These are phyloP conservation scores for Athripsodes cinereus DNA, from an alignment of 2,888 invertebrate species.

Conservation along the genomic window DNA sequence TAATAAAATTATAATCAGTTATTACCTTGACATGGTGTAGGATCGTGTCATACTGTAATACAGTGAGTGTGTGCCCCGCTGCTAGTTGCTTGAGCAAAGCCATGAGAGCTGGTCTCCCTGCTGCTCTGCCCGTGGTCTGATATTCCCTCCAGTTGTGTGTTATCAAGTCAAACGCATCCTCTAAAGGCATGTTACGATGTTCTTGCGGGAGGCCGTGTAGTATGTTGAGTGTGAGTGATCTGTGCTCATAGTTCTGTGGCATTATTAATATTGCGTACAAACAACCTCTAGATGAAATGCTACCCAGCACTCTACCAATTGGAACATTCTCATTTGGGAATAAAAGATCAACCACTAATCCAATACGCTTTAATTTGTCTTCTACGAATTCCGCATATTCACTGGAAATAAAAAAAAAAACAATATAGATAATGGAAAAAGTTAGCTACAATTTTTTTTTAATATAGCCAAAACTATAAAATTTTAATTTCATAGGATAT, in stretches of 20 bases:
- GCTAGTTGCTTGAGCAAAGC: slow-evolving; percentile 72
- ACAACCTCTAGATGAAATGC: slow-evolving; percentile 82
- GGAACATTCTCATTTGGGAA: slow-evolving; percentile 89
- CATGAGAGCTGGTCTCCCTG: slow-evolving; percentile 60
- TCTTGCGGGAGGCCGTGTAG: slow-evolving; percentile 89
- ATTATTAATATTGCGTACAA: slow-evolving; percentile 84
- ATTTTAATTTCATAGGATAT: too few species aligned
- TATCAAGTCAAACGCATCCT: slow-evolving; percentile 79
- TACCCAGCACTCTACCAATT: slow-evolving; percentile 72
- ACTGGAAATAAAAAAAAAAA: slow-evolving; percentile 37
- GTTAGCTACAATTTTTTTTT: neutral
- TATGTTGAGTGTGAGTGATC: slow-evolving; percentile 84
- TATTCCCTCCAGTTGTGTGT: slow-evolving; percentile 61
- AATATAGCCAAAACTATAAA: too few species aligned
- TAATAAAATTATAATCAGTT: too few species aligned
- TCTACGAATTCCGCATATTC: slow-evolving; percentile 89
- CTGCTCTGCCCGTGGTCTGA: slow-evolving; percentile 43
- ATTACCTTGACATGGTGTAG: slow-evolving; percentile 48
- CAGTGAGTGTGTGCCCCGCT: slow-evolving; percentile 72
- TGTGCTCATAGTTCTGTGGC: slow-evolving; percentile 78
- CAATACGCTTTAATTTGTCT: slow-evolving; percentile 67
- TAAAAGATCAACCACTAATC: slow-evolving; percentile 78
- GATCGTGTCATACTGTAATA: slow-evolving; percentile 72
- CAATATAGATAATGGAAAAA: neutral
- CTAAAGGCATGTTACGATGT: slow-evolving; percentile 93